Percentiles rank a stretch among this genome's conserved stretches.
Evolutionary conservation across 2,797 vertebrate genomes (phyloP).

Genomic region (Enteromius treurensis): DNA sequence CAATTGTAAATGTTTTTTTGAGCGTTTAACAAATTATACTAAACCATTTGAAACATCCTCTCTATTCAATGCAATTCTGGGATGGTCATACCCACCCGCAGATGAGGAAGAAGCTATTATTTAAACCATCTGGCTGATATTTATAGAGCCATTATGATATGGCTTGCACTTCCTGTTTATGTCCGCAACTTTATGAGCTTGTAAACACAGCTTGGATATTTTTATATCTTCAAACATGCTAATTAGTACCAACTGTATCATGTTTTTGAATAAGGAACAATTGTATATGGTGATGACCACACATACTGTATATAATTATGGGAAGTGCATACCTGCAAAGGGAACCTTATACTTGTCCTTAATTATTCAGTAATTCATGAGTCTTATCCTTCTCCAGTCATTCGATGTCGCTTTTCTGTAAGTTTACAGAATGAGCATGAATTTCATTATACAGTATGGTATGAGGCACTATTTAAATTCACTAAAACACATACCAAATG

Average conservation of each 20-base stretch:
- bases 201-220: conserved; percentile 23
- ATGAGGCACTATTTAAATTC: not conserved
- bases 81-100: conserved; percentile 27
- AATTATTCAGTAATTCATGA: not conserved
- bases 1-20: conserved; percentile 11
- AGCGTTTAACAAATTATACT: conserved; percentile 22
- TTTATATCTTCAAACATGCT: conserved; percentile 22
- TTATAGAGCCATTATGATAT: conserved; percentile 52
- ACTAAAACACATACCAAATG: not conserved
- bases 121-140: conserved; percentile 59
- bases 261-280: conserved; percentile 13
- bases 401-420: not conserved
- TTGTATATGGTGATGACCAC: not conserved
- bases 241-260: conserved; percentile 1
- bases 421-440: not conserved
- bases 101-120: conserved; percentile 46
- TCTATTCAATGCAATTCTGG: conserved; percentile 67
- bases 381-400: not conserved
- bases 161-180: conserved; percentile 56
- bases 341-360: not conserved
- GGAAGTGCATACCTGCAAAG: not conserved
- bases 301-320: not conserved
- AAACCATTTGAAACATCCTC: conserved; percentile 73
- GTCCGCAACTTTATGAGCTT: conserved; percentile 18
- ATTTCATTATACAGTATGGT: not conserved